phyloP scores from a whole-genome alignment of 2,797 vertebrate species.

The Bovichtus variegatus region DNA sequence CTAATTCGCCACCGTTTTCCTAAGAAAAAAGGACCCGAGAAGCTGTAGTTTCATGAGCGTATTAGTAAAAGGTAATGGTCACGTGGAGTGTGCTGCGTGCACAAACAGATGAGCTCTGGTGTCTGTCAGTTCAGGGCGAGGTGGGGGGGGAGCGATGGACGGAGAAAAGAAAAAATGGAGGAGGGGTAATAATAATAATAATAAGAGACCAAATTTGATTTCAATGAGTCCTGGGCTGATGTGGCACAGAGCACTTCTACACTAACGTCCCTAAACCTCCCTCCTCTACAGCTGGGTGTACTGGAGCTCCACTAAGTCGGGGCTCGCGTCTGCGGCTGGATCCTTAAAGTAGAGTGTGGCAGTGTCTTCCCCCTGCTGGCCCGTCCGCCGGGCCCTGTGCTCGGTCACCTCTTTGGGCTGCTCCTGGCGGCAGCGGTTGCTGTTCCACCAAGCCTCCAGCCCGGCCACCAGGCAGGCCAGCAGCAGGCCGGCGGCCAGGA shows the following conservation, averaged over 20 bases:
- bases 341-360: conserved; percentile 90
- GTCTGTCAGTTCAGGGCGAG: conserved; percentile 10
- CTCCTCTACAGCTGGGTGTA: conserved; percentile 86
- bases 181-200: conserved; percentile 1
- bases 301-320: conserved; percentile 87
- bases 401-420: conserved; percentile 97
- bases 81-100: conserved; percentile 17
- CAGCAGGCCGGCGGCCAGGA: conserved; percentile 96
- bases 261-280: conserved; percentile 23
- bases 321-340: conserved; percentile 83
- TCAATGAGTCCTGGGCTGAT: conserved; percentile 69
- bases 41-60: not conserved
- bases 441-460: conserved; percentile 97
- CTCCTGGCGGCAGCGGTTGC: conserved; percentile 95
- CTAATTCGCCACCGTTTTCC: conserved; percentile 6
- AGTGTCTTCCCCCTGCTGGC: conserved; percentile 83
- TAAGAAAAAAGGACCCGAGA: not conserved
- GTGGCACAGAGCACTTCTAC: conserved; percentile 43
- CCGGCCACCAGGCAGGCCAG: conserved; percentile 97
- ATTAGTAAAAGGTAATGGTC: conserved; percentile 50
- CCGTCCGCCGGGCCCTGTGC: conserved; percentile 82
- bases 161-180: conserved; percentile 47
- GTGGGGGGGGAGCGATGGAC: conserved; percentile 44
- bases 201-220: conserved; percentile 85
- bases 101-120: conserved; percentile 44